Evolutionary conservation across 2,888 invertebrate species (phyloP).

Genomic region (Mesopsocus fuscifrons): DNA sequence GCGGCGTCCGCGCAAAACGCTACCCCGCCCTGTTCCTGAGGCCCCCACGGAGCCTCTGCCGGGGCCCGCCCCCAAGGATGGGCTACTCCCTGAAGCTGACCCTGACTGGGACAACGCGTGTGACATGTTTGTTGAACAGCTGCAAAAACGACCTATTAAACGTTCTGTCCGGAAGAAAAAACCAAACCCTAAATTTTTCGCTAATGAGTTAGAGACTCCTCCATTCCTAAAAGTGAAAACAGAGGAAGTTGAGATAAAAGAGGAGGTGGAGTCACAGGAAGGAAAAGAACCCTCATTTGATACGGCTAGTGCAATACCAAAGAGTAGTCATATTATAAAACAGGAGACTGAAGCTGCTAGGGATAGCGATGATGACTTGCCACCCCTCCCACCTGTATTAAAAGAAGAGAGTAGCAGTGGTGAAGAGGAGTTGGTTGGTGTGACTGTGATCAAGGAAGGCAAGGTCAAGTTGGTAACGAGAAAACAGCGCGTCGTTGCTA

Average conservation of each 20-base stretch:
- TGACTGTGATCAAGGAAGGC: neutral
- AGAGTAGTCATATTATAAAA: conserved; percentile 17
- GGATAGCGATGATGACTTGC: neutral
- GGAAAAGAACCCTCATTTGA: conserved; percentile 16
- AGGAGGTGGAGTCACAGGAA: conserved; percentile 11
- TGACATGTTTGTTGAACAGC: conserved; percentile 59
- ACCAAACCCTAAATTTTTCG: conserved; percentile 14
- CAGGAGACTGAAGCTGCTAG: conserved; percentile 3
- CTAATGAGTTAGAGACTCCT: conserved; percentile 21
- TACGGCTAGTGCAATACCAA: conserved; percentile 16
- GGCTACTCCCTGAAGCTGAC: conserved; percentile 20
- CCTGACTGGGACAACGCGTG: conserved; percentile 48
- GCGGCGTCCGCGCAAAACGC: conserved; percentile 32
- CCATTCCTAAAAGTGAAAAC: conserved; percentile 1
- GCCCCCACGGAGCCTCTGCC: conserved; percentile 20
- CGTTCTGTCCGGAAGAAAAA: conserved; percentile 7
- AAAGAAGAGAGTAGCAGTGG: neutral
- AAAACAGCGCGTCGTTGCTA: neutral
- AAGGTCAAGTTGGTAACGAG: neutral
- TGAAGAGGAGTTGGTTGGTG: neutral
- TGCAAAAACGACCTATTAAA: conserved; percentile 30
- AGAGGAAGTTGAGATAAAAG: conserved; percentile 20
- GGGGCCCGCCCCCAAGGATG: neutral
- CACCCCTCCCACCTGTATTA: neutral
- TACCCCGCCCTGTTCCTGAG: conserved; percentile 14